Conservation (phyloP, 2,888 invertebrate genomes). For the Metalampra italica region DNA sequence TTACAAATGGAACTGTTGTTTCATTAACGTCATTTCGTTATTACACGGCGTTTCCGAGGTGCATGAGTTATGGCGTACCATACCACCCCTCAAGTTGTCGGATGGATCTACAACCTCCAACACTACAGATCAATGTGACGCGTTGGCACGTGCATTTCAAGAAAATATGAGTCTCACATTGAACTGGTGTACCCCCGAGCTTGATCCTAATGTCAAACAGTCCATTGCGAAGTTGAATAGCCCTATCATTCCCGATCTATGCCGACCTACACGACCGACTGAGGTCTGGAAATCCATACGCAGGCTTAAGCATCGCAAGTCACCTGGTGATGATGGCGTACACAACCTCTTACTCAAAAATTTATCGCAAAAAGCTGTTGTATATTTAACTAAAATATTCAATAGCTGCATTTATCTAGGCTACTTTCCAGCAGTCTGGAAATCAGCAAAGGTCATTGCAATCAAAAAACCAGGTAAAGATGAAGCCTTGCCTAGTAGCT, state of each 20-base stretch:
- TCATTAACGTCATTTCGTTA: slow-evolving; percentile 56
- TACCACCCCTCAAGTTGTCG: not conserved
- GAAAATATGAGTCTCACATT: slow-evolving; percentile 7
- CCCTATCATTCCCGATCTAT: not conserved
- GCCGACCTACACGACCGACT: too few species aligned
- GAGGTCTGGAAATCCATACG: too few species aligned
- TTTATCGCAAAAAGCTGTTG: slow-evolving; percentile 3
- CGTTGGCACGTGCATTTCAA: slow-evolving; percentile 3
- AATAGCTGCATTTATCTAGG: too few species aligned
- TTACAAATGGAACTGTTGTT: slow-evolving; percentile 43
- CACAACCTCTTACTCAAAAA: not conserved
- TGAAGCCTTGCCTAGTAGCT: not conserved
- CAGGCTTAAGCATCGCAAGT: too few species aligned
- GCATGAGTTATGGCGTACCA: slow-evolving; percentile 13
- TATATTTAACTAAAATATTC: too few species aligned
- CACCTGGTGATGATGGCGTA: too few species aligned
- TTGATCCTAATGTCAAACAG: not conserved
- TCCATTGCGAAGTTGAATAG: not conserved
- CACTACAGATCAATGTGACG: slow-evolving; percentile 3
- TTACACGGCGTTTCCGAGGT: slow-evolving; percentile 47
- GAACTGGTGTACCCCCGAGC: not conserved
- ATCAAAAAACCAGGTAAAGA: slow-evolving; percentile 10
- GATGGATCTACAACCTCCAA: not conserved
- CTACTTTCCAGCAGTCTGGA: too few species aligned
- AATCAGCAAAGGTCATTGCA: slow-evolving; percentile 8